Conservation (phyloP, 2,113 vertebrate species). For the Odontophorus gujanensis region DNA sequence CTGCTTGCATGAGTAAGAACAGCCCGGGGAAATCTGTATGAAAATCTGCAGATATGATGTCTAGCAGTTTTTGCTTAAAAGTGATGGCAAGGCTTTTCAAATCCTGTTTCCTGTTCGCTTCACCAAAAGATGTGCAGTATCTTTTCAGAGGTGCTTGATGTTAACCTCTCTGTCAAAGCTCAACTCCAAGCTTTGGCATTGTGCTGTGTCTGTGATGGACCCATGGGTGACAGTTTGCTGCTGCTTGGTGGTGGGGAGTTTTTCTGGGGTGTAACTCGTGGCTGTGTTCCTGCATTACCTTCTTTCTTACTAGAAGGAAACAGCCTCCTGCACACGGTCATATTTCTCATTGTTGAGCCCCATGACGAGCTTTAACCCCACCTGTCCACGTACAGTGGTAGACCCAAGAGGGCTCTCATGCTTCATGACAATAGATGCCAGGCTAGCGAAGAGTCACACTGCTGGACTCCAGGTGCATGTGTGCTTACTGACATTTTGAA, state of each 20-base stretch:
- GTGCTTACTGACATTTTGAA: neutral
- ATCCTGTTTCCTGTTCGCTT: neutral
- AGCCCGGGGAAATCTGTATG: neutral
- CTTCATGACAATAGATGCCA: neutral
- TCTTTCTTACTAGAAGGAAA: neutral
- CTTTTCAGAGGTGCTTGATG: neutral
- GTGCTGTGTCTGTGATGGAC: fast-evolving
- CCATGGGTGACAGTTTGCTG: neutral
- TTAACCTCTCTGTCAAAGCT: fast-evolving
- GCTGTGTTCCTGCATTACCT: neutral
- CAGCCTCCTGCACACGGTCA: fast-evolving
- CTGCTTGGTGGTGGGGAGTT: fast-evolving
- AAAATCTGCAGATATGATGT: neutral
- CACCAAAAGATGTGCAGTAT: neutral
- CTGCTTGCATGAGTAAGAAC: neutral
- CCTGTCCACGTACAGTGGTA: fast-evolving
- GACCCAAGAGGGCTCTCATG: neutral
- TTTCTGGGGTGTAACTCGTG: neutral
- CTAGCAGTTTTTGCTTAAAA: neutral
- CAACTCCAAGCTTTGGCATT: neutral
- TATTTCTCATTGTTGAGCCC: neutral
- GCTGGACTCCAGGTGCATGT: neutral
- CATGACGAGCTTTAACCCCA: fast-evolving
- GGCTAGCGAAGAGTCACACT: fast-evolving
- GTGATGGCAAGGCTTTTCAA: neutral